Conservation (phyloP, 1,140 invertebrate species). For the Liolophura sinensis region DNA sequence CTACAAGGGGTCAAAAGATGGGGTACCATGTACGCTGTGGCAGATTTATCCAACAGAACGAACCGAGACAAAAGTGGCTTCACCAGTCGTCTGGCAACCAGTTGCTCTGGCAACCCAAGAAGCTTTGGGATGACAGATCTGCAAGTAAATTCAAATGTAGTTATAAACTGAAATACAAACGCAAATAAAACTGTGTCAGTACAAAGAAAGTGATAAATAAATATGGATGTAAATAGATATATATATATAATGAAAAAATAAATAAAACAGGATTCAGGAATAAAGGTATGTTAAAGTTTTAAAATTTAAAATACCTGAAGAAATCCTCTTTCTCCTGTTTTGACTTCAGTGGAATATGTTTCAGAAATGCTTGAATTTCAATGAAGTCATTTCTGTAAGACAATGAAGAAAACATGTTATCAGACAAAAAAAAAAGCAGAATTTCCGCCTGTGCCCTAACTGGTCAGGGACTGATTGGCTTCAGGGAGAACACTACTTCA, state of each 20-base stretch:
- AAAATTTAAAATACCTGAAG: constrained; percentile 64
- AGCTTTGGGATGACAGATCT: constrained; percentile 52
- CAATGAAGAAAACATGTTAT: constrained; percentile 57
- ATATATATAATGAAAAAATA: no score
- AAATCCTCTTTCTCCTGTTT: constrained; percentile 76
- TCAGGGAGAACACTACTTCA: background rate
- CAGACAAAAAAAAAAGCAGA: background rate
- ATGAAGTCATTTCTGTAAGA: constrained; percentile 81
- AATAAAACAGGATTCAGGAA: no score
- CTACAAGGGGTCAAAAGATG: constrained; percentile 72
- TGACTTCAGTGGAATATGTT: constrained; percentile 77
- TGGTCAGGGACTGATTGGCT: background rate
- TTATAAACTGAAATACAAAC: background rate
- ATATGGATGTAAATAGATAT: no score
- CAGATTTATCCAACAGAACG: constrained; percentile 78
- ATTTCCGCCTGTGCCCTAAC: background rate
- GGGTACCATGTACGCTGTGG: constrained; percentile 74
- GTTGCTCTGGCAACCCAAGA: constrained; percentile 72
- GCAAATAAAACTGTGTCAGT: background rate
- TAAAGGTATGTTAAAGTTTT: no score
- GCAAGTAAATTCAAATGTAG: constrained; percentile 14
- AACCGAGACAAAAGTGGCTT: constrained; percentile 77
- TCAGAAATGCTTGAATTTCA: constrained; percentile 77
- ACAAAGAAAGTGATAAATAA: no score
- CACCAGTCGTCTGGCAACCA: constrained; percentile 77